Evolutionary conservation across 2,797 vertebrate genomes (phyloP).

Genomic region (Megaceryle alcyon): DNA sequence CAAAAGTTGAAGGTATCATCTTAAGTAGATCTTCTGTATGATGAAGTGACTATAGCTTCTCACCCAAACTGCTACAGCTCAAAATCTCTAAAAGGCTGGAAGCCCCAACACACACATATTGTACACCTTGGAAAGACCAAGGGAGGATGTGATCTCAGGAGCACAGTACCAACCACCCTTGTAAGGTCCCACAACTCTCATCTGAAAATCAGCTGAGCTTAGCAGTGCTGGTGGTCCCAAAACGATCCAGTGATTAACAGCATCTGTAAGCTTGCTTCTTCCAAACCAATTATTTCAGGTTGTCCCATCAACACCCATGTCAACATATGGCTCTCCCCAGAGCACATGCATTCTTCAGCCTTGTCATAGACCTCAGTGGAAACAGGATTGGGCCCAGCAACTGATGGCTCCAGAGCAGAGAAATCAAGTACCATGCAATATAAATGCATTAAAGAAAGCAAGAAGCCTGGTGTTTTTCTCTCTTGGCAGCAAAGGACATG

Average conservation of each 20-base stretch:
- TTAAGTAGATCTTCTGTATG: not conserved
- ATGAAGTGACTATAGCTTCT: not conserved
- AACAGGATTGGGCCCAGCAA: not conserved
- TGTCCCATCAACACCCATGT: not conserved
- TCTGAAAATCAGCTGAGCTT: not conserved
- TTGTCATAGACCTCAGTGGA: not conserved
- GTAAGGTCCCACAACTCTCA: not conserved
- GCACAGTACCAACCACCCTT: not conserved
- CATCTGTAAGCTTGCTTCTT: not conserved
- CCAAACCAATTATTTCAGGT: not conserved
- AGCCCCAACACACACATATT: too few species aligned
- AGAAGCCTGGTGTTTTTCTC: not conserved
- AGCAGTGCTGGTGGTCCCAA: not conserved
- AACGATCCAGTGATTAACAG: not conserved
- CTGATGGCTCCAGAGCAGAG: not conserved
- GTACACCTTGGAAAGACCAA: not conserved
- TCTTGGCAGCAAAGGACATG: not conserved
- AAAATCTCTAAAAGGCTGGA: not conserved
- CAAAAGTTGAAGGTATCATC: not conserved
- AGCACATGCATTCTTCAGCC: not conserved
- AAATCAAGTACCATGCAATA: accelerated
- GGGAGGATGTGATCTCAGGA: not conserved
- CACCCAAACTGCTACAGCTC: not conserved
- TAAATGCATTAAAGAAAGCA: not conserved
- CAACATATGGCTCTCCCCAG: accelerated